Conservation (phyloP, 2,113 vertebrate genomes). For the Scortum barcoo region DNA sequence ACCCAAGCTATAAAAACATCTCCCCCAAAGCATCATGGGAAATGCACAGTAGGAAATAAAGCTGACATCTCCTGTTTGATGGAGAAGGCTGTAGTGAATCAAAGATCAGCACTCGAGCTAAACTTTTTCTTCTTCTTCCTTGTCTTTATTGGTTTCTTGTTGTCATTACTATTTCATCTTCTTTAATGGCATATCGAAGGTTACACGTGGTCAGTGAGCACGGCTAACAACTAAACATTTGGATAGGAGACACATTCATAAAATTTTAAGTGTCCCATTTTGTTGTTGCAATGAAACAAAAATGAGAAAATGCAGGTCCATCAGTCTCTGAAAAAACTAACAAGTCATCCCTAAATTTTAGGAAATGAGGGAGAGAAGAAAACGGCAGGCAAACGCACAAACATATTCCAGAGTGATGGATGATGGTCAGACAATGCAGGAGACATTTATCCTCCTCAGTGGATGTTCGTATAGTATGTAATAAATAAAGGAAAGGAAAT, state of each 20-base stretch:
- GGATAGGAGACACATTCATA: conserved; percentile 40
- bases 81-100: not conserved
- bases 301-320: conserved; percentile 11
- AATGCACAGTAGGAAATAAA: conserved; percentile 23
- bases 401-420: conserved; percentile 51
- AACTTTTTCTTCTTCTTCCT: conserved; percentile 27
- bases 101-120: conserved; percentile 32
- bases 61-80: not conserved
- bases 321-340: conserved; percentile 5
- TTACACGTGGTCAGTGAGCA: conserved; percentile 29
- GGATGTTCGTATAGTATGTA: not conserved
- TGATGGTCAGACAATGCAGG: conserved; percentile 17
- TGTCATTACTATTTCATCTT: conserved; percentile 70
- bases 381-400: not conserved
- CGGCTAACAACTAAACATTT: conserved; percentile 14
- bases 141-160: conserved; percentile 56
- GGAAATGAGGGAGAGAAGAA: conserved; percentile 20
- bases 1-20: conserved; percentile 39
- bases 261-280: conserved; percentile 52
- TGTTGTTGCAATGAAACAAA: conserved; percentile 16
- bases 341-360: conserved; percentile 1
- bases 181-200: conserved; percentile 39
- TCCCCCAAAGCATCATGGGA: conserved; percentile 58
- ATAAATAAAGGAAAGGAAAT: conserved; percentile 1
- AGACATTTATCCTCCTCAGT: conserved; percentile 10